Evolutionary conservation across 2,888 invertebrate species (phyloP), one percentile per base, ranked within the genome.

Genomic region (Melanargia galathea): DNA sequence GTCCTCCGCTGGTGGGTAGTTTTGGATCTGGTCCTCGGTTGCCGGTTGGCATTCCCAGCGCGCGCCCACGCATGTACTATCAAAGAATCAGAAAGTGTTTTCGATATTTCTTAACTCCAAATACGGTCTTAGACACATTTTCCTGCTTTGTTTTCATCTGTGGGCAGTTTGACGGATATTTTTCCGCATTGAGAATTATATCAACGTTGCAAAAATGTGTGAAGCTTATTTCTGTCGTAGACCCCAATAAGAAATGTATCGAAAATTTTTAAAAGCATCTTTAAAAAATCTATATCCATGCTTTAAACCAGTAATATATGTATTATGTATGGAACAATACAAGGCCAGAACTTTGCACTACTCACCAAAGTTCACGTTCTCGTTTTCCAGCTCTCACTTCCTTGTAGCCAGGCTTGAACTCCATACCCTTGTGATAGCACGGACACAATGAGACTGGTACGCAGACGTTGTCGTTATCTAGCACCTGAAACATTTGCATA

Each of bases 361-460:
- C 75, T 76, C 82, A 95, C 96, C 96, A 97, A 54, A 96, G 87
- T 74, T 97, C 94, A 2, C 93, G 90, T 69, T 94, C 94, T 68
- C 94, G 92, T 8, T 89, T 90, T 0, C 95, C 95, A 0, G 95
- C 93, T 20, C 96, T 91, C 0, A 96, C 93, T 82, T 96, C 96
- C 68, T 94, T 94, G 78, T 96, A 95, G 0, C 96, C 96, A 0
- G 96, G 89, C 1, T 93, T 92, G 80, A 96, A 97, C 71, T 94
- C 93, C 68, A 95, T 79, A 0, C 95, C 95, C 67, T 95, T 94
- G 75, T 94, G 93, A 64, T 91, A 90, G 80, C 98, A 98, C 0
- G 95, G 95, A 73, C 98, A 98, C 64, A 94, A 90, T 0, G 93
- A 93, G 20, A 95, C 93, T 0, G 95, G 94, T 40, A 97, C 94